Percentiles rank a stretch among this genome's conserved stretches.
phyloP scores from a whole-genome alignment of 1,140 invertebrate genomes.

The Drosophila neocordata region DNA sequence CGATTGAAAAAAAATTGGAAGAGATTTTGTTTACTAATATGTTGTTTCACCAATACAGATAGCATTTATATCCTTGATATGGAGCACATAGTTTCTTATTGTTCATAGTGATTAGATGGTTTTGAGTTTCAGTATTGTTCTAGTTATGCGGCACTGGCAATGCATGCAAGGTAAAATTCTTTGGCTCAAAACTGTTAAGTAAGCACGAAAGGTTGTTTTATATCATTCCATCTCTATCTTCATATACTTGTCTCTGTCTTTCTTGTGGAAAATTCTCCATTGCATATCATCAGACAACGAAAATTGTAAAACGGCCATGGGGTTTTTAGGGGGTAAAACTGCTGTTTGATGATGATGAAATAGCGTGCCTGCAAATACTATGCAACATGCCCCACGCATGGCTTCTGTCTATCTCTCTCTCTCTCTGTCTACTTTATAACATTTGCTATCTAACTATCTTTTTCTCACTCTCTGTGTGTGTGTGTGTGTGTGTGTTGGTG shows the following conservation, averaged over 20 bases:
- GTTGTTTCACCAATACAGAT: too few species aligned
- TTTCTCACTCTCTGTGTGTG: background rate
- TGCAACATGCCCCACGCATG: conserved; percentile 36
- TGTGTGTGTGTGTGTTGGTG: conserved; percentile 21
- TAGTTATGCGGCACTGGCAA: conserved; percentile 6
- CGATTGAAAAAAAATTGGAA: conserved; percentile 1
- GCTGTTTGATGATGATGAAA: conserved; percentile 77
- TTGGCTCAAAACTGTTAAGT: conserved; percentile 29
- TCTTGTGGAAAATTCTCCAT: conserved; percentile 11
- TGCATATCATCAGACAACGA: conserved; percentile 73
- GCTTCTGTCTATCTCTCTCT: too few species aligned
- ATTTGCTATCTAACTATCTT: background rate
- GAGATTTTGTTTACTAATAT: background rate
- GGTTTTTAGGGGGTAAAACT: conserved; percentile 1
- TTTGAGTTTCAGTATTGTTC: conserved; percentile 19
- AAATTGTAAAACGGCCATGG: conserved; percentile 35
- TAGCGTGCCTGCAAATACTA: conserved; percentile 68
- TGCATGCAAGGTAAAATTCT: conserved; percentile 43
- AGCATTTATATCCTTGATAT: background rate
- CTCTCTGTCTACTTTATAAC: background rate
- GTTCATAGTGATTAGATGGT: conserved; percentile 37
- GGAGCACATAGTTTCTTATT: conserved; percentile 3
- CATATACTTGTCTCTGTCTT: background rate
- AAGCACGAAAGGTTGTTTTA: conserved; percentile 15
- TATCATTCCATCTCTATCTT: background rate